Evolutionary conservation across 1,140 invertebrate species (phyloP).

Genomic region (Zaprionus gabonicus): DNA sequence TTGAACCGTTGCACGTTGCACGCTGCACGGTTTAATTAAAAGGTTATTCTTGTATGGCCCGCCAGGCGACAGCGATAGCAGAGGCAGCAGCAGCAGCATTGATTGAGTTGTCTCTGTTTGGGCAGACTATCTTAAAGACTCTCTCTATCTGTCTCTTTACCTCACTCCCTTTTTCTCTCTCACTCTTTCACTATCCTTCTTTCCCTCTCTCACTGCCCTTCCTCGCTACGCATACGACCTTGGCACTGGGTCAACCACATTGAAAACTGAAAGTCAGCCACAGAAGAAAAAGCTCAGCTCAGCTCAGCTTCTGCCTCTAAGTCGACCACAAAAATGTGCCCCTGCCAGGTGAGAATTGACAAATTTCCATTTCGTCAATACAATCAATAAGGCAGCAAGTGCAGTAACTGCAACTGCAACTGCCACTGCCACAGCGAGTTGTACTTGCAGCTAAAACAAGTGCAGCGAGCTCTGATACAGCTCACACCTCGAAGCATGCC

Average conservation of each 20-base stretch:
- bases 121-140: slow-evolving; percentile 70
- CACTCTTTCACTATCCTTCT: not conserved
- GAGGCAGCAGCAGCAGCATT: slow-evolving; percentile 14
- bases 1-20: slow-evolving; percentile 15
- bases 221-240: slow-evolving; percentile 40
- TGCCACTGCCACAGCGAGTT: slow-evolving; percentile 1
- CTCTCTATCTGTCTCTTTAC: slow-evolving; percentile 21
- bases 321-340: slow-evolving; percentile 59
- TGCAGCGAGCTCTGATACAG: slow-evolving; percentile 36
- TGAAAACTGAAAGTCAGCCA: slow-evolving; percentile 69
- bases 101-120: slow-evolving; percentile 59
- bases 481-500: slow-evolving; percentile 44
- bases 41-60: slow-evolving; percentile 79
- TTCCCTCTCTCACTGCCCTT: not conserved
- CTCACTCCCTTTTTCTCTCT: not conserved
- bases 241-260: slow-evolving; percentile 28
- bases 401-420: slow-evolving; percentile 32
- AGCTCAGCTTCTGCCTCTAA: slow-evolving; percentile 10
- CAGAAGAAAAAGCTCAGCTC: slow-evolving; percentile 41
- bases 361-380: slow-evolving; percentile 81
- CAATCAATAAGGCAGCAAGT: slow-evolving; percentile 59
- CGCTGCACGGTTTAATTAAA: slow-evolving; percentile 80
- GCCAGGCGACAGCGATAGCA: slow-evolving; percentile 20
- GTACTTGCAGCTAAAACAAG: slow-evolving; percentile 21
- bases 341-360: slow-evolving; percentile 76